Conservation (phyloP, 2,888 invertebrate species). For the Thyatira batis region DNA sequence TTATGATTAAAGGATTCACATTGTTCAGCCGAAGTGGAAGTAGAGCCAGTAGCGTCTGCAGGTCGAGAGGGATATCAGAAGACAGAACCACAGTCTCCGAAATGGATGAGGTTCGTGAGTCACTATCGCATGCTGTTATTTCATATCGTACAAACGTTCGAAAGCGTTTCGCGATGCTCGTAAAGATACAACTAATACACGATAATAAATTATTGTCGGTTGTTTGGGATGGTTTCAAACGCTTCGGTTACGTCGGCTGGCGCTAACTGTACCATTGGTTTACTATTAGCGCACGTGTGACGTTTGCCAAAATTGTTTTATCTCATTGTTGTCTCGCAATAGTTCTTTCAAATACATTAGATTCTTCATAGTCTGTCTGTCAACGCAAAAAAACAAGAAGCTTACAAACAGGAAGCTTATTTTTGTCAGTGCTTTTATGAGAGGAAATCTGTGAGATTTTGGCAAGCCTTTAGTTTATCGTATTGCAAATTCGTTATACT, state of each 20-base stretch:
- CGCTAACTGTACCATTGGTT: conserved; percentile 48
- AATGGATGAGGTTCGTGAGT: conserved; percentile 84
- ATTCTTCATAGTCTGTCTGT: conserved; percentile 56
- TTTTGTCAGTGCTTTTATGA: conserved; percentile 40
- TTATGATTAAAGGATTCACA: conserved; percentile 91
- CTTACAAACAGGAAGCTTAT: conserved; percentile 55
- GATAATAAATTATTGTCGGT: conserved; percentile 57
- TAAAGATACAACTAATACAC: conserved; percentile 45
- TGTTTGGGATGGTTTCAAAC: conserved; percentile 47
- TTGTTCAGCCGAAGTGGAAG: conserved; percentile 82
- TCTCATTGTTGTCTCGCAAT: conserved; percentile 57
- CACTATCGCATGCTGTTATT: conserved; percentile 33
- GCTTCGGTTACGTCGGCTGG: conserved; percentile 34
- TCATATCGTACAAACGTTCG: conserved; percentile 27
- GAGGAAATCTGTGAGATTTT: conserved; percentile 41
- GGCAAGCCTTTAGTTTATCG: conserved; percentile 41
- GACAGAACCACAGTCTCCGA: conserved; percentile 85
- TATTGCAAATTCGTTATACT: conserved; percentile 43
- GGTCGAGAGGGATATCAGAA: conserved; percentile 82
- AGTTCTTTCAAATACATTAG: conserved; percentile 51
- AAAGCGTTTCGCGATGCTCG: conserved; percentile 41
- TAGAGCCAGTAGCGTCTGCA: conserved; percentile 80
- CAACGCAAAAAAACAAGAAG: conserved; percentile 46
- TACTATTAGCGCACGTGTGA: conserved; percentile 44
- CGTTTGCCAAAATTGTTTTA: conserved; percentile 70